phyloP scores from a whole-genome alignment of 2,113 vertebrate genomes.

The Myxocyprinus asiaticus region DNA sequence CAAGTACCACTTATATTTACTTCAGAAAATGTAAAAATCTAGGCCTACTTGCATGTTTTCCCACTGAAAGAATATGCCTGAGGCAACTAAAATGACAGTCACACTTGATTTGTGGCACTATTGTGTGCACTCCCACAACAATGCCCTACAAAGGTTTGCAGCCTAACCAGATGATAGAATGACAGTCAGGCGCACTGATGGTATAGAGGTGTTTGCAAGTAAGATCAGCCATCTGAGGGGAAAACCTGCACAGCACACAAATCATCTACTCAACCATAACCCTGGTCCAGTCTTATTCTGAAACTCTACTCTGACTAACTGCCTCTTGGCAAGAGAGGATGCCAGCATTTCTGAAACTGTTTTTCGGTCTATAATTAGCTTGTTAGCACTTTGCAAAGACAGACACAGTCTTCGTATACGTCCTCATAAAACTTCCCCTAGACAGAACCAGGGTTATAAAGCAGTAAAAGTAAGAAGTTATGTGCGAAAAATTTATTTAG shows the following conservation, averaged over 20 bases:
- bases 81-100: too few relatives aligned
- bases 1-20: too few relatives aligned
- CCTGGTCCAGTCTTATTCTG: background rate
- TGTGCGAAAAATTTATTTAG: too few relatives aligned
- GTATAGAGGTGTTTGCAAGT: background rate
- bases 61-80: too few relatives aligned
- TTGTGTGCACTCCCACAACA: background rate
- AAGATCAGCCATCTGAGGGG: background rate
- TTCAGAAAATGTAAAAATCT: too few relatives aligned
- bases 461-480: background rate
- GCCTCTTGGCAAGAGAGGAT: background rate
- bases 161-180: background rate
- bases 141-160: background rate
- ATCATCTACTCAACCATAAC: background rate
- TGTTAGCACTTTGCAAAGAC: too few relatives aligned
- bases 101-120: too few relatives aligned
- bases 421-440: background rate
- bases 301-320: background rate
- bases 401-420: too few relatives aligned
- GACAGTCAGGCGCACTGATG: background rate
- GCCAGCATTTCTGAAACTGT: conserved; percentile 6
- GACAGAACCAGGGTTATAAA: background rate
- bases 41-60: too few relatives aligned
- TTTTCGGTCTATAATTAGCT: background rate
- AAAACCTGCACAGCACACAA: background rate